Evolutionary conservation across 2,888 invertebrate genomes (phyloP).

Genomic region (Nephrotoma appendiculata): DNA sequence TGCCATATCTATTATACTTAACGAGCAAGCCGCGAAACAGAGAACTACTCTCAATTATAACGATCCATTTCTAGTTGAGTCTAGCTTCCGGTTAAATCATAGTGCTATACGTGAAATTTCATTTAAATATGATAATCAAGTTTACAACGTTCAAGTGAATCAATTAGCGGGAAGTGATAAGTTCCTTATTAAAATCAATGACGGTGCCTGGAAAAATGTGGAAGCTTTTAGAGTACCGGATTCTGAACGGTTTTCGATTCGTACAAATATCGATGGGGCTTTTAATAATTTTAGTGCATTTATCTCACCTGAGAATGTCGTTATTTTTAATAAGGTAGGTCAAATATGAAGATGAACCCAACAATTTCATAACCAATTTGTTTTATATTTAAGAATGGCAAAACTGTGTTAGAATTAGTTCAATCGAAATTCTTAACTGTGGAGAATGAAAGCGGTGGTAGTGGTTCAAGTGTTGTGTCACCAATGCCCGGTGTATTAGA

Average conservation of each 20-base stretch:
- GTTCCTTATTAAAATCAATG: slow-evolving; percentile 35
- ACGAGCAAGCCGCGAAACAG: slow-evolving; percentile 22
- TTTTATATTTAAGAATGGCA: slow-evolving; percentile 40
- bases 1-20: slow-evolving; percentile 33
- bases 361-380: neutral
- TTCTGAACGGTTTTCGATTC: slow-evolving; percentile 32
- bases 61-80: slow-evolving; percentile 45
- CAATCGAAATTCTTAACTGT: slow-evolving; percentile 41
- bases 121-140: slow-evolving; percentile 42
- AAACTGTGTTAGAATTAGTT: slow-evolving; percentile 46
- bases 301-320: slow-evolving; percentile 39
- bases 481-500: slow-evolving; percentile 97
- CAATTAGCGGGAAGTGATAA: slow-evolving; percentile 31
- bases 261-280: slow-evolving; percentile 38
- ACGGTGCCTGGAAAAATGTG: slow-evolving; percentile 41
- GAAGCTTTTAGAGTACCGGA: slow-evolving; percentile 31
- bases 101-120: slow-evolving; percentile 39
- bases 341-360: neutral
- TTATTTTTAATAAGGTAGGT: slow-evolving; percentile 48
- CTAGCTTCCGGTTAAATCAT: slow-evolving; percentile 51
- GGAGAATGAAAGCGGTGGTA: slow-evolving; percentile 28
- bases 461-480: slow-evolving; percentile 52
- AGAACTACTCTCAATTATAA: slow-evolving; percentile 4
- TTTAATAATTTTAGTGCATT: slow-evolving; percentile 41
- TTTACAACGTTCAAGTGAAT: slow-evolving; percentile 37